These are phyloP conservation scores for Pterois miles DNA, from an alignment of 2,797 vertebrate genomes.

Conservation along the genomic window DNA sequence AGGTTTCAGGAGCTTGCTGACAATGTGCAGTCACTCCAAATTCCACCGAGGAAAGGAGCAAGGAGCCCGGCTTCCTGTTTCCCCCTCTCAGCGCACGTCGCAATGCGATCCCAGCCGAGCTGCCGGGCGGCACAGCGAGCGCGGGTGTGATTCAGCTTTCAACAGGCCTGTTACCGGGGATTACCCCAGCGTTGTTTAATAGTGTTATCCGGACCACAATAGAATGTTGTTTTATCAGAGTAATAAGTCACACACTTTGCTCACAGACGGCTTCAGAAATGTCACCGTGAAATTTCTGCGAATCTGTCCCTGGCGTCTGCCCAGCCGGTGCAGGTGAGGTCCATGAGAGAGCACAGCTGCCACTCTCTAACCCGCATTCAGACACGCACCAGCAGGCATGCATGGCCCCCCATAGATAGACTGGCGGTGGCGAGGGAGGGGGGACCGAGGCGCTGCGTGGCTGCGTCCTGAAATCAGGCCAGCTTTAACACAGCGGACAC, in stretches of 20 bases:
- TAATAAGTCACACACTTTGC: constrained; percentile 62
- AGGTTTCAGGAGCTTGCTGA: constrained; percentile 50
- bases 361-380: constrained; percentile 81
- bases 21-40: constrained; percentile 58
- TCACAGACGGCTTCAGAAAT: constrained; percentile 62
- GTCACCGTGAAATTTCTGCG: constrained; percentile 73
- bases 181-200: constrained; percentile 68
- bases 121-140: constrained; percentile 39
- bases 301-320: constrained; percentile 67
- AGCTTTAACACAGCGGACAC: constrained; percentile 74
- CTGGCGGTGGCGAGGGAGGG: constrained; percentile 56
- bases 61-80: constrained; percentile 62
- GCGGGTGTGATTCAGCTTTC: constrained; percentile 75
- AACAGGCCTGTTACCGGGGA: constrained; percentile 77
- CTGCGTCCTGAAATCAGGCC: constrained; percentile 61
- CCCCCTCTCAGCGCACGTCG: constrained; percentile 44
- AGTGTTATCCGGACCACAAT: constrained; percentile 59
- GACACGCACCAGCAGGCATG: constrained; percentile 79
- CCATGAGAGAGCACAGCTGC: constrained; percentile 70
- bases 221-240: constrained; percentile 71
- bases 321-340: constrained; percentile 80
- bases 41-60: constrained; percentile 38
- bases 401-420: constrained; percentile 78
- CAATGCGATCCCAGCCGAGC: constrained; percentile 47
- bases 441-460: constrained; percentile 27